phyloP scores from a whole-genome alignment of 2,113 vertebrate genomes.

The Telmatochromis brichardi region DNA sequence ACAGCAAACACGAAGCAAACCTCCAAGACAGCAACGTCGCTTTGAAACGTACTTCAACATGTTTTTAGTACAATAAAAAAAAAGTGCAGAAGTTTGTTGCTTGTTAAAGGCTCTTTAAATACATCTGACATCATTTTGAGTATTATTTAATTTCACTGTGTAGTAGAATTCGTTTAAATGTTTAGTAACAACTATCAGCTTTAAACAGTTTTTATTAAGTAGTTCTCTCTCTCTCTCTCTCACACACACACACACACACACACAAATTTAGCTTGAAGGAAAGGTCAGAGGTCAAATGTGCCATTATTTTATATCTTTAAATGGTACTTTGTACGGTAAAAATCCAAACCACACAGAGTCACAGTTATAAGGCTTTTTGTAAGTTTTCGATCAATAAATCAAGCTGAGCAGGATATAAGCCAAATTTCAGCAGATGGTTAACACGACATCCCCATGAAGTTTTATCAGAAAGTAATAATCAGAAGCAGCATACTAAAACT shows the following conservation, averaged over 20 bases:
- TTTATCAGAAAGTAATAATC: neutral
- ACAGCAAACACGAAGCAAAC: neutral
- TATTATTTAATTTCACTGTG: rapidly evolving
- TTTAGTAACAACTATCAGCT: neutral
- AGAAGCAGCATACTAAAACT: neutral
- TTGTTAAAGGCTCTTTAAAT: neutral
- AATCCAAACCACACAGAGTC: neutral
- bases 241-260: neutral
- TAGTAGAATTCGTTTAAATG: rapidly evolving
- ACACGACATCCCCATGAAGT: neutral
- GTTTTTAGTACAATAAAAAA: neutral
- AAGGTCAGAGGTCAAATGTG: neutral
- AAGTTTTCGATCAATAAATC: neutral
- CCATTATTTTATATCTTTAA: neutral
- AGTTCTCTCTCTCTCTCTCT: rapidly evolving
- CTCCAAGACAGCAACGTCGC: neutral
- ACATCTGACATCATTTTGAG: rapidly evolving
- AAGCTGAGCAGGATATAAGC: neutral
- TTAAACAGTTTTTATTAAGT: neutral
- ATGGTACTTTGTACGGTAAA: neutral
- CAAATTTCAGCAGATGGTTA: neutral
- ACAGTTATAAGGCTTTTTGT: neutral
- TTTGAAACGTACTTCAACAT: neutral
- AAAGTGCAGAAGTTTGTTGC: neutral
- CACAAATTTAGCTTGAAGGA: neutral